Conservation (phyloP, 2,113 vertebrate genomes). For the Channa argus region DNA sequence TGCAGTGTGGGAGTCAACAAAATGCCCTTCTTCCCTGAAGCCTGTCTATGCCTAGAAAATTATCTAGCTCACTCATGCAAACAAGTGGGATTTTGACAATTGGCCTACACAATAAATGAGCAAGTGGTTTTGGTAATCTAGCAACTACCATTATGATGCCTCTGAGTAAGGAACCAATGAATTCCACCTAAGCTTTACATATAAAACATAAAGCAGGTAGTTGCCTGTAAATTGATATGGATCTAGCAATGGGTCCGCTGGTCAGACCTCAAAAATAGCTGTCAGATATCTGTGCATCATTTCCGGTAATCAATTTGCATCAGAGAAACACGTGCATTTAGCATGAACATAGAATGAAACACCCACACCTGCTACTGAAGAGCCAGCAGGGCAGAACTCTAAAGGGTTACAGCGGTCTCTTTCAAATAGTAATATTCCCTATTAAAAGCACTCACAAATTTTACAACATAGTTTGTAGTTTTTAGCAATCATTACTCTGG, state of each 20-base stretch:
- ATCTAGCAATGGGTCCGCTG: neutral
- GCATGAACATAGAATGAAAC: constrained; percentile 25
- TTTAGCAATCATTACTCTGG: too few relatives aligned
- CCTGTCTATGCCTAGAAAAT: constrained; percentile 36
- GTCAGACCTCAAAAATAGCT: neutral
- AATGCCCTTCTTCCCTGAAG: constrained; percentile 41
- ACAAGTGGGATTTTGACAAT: constrained; percentile 50
- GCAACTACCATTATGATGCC: neutral
- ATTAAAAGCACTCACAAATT: too few relatives aligned
- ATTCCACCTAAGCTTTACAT: neutral
- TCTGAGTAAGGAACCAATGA: constrained; percentile 22
- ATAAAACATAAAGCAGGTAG: neutral
- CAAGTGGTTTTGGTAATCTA: constrained; percentile 5
- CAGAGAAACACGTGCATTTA: constrained; percentile 52
- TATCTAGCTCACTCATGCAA: constrained; percentile 43
- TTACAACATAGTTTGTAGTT: too few relatives aligned
- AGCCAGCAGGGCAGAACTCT: constrained; percentile 5
- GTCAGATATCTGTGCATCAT: constrained; percentile 5
- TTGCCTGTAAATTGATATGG: neutral
- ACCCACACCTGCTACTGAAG: constrained; percentile 44
- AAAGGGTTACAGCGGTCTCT: neutral
- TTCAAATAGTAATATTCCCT: too few relatives aligned
- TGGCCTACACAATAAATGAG: constrained; percentile 30
- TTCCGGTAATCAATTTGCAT: constrained; percentile 43
- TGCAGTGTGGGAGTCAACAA: constrained; percentile 58